Conservation (phyloP, 2,888 invertebrate genomes). For the Drosophila hamatofila region DNA sequence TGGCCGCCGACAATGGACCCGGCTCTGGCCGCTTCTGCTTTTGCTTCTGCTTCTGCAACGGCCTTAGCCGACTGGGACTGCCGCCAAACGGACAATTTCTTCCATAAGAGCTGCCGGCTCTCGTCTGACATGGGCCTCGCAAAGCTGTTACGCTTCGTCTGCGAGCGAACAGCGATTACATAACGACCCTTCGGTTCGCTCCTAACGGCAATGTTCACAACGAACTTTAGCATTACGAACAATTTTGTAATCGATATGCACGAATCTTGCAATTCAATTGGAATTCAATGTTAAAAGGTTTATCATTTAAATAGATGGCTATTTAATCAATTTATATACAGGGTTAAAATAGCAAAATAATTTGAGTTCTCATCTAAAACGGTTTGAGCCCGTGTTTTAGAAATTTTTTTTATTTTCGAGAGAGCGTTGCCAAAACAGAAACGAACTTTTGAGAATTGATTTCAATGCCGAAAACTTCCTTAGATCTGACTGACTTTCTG, state of each 20-base stretch:
- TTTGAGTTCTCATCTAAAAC: neutral
- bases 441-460: conserved; percentile 1
- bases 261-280: neutral
- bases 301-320: neutral
- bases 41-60: neutral
- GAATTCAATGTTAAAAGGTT: neutral
- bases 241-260: neutral
- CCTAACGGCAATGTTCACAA: conserved; percentile 24
- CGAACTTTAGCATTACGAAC: conserved; percentile 31
- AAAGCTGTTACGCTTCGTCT: neutral
- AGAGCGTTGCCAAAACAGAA: conserved; percentile 14
- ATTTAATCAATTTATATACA: conserved; percentile 1
- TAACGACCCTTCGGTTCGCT: conserved; percentile 14
- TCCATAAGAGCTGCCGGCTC: neutral
- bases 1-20: neutral
- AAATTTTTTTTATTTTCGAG: conserved; percentile 1
- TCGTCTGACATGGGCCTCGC: neutral
- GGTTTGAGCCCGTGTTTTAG: neutral
- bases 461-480: neutral
- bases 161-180: conserved; percentile 11
- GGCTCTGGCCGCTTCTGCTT: neutral
- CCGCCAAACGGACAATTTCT: neutral
- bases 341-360: neutral
- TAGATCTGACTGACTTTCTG: neutral
- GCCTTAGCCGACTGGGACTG: neutral